These are phyloP conservation scores for Takifugu ocellatus DNA, from an alignment of 2,797 vertebrate species.

Conservation along the genomic window DNA sequence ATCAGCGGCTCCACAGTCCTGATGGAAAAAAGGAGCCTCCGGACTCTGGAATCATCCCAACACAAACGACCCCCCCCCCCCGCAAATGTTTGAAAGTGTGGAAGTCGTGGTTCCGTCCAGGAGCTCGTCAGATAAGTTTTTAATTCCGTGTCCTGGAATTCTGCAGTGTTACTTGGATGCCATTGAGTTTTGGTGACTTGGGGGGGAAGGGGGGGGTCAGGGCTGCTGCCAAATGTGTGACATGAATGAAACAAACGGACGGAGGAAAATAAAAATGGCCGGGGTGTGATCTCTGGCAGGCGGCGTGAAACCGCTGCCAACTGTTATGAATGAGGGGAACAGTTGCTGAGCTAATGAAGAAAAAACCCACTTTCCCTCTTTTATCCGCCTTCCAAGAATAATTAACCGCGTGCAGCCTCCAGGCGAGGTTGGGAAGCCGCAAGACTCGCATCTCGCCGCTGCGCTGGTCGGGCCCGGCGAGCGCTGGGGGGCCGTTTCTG, in stretches of 20 bases:
- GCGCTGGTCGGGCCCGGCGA: conserved; percentile 28
- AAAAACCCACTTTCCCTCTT: conserved; percentile 44
- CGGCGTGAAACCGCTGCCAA: conserved; percentile 66
- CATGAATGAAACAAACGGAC: conserved; percentile 75
- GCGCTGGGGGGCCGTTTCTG: background rate
- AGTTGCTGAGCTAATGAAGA: conserved; percentile 65
- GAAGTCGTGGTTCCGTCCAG: conserved; percentile 31
- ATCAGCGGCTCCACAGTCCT: conserved; percentile 24
- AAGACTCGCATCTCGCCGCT: conserved; percentile 49
- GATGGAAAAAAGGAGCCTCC: background rate
- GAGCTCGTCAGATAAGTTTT: conserved; percentile 21
- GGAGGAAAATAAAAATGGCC: conserved; percentile 71
- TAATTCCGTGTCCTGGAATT: conserved; percentile 17
- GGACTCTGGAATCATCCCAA: conserved; percentile 34
- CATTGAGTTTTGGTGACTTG: conserved; percentile 23
- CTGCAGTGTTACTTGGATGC: conserved; percentile 18
- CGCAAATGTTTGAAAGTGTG: conserved; percentile 36
- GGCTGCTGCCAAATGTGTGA: conserved; percentile 67
- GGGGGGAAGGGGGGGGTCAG: conserved; percentile 50
- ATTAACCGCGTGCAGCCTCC: conserved; percentile 67
- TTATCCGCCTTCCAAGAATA: conserved; percentile 70
- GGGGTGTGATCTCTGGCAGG: conserved; percentile 75
- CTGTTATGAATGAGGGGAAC: conserved; percentile 72
- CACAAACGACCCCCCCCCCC: conserved; percentile 26
- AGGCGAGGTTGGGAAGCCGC: conserved; percentile 65